phyloP scores from a whole-genome alignment of 2,888 invertebrate genomes.

The Harpalus rubripes region DNA sequence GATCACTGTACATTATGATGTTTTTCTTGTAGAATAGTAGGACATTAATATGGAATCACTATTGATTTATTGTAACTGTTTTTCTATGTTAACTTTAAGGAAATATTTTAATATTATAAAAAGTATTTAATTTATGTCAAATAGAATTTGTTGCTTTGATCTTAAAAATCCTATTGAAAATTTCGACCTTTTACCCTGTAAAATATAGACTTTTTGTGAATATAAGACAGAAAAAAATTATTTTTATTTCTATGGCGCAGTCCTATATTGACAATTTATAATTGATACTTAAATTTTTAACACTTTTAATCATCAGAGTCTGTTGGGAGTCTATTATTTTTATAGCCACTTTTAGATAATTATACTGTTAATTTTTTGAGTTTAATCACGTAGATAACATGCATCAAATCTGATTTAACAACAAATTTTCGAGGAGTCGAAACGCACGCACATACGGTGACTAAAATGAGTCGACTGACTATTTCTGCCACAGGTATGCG shows the following conservation, averaged over 20 bases:
- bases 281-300: not conserved
- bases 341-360: not conserved
- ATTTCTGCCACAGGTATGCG: constrained; percentile 57
- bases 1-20: constrained; percentile 18
- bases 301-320: not conserved
- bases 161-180: not conserved
- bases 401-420: constrained; percentile 1
- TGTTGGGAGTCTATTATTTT: not conserved
- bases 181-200: too few species aligned
- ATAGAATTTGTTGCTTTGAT: not conserved
- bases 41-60: constrained; percentile 5
- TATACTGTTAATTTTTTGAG: not conserved
- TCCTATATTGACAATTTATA: too few species aligned
- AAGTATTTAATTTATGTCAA: not conserved
- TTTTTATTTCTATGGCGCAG: not conserved
- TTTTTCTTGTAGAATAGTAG: not conserved
- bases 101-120: not conserved
- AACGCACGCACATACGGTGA: constrained; percentile 1
- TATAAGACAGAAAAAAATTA: not conserved
- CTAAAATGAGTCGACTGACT: constrained; percentile 21
- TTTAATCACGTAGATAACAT: constrained; percentile 9
- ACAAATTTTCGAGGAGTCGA: not conserved
- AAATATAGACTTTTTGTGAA: too few species aligned
- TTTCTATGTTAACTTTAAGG: not conserved
- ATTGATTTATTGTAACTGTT: constrained; percentile 43